Conservation (phyloP, 2,888 invertebrate species). For the Lobophora halterata region DNA sequence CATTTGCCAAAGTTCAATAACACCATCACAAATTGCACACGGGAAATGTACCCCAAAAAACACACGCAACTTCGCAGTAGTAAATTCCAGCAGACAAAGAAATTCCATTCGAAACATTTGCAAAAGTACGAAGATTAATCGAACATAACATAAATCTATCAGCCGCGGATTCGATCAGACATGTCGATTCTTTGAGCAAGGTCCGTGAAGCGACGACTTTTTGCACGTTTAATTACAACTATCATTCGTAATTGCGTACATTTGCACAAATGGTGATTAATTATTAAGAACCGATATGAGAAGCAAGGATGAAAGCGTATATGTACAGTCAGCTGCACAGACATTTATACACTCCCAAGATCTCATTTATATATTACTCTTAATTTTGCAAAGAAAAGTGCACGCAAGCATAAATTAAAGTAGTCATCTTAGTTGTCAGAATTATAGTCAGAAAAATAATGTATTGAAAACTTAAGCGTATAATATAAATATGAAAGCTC, state of each 20-base stretch:
- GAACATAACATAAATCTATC: constrained; percentile 29
- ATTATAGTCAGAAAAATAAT: too few relatives aligned
- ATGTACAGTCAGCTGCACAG: too few relatives aligned
- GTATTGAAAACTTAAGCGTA: too few relatives aligned
- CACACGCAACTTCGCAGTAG: constrained; percentile 5
- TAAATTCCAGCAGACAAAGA: constrained; percentile 16
- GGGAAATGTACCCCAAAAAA: constrained; percentile 9
- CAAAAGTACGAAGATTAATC: constrained; percentile 24
- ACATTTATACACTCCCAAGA: too few relatives aligned
- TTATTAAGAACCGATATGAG: constrained; percentile 22
- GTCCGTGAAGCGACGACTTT: constrained; percentile 31
- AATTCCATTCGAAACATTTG: constrained; percentile 14
- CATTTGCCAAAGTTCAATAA: too few relatives aligned
- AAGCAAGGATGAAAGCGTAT: too few relatives aligned
- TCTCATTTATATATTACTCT: too few relatives aligned
- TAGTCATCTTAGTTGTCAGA: too few relatives aligned
- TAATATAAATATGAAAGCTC: too few relatives aligned
- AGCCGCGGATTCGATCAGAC: constrained; percentile 17
- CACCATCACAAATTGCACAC: constrained; percentile 3
- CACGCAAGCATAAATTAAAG: too few relatives aligned
- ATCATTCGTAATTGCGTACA: constrained; percentile 26
- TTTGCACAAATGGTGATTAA: constrained; percentile 31
- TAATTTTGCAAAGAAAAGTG: too few relatives aligned
- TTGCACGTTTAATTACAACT: constrained; percentile 27
- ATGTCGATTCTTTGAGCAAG: constrained; percentile 30